Conservation (phyloP, 2,888 invertebrate species). For the Philereme transversata region DNA sequence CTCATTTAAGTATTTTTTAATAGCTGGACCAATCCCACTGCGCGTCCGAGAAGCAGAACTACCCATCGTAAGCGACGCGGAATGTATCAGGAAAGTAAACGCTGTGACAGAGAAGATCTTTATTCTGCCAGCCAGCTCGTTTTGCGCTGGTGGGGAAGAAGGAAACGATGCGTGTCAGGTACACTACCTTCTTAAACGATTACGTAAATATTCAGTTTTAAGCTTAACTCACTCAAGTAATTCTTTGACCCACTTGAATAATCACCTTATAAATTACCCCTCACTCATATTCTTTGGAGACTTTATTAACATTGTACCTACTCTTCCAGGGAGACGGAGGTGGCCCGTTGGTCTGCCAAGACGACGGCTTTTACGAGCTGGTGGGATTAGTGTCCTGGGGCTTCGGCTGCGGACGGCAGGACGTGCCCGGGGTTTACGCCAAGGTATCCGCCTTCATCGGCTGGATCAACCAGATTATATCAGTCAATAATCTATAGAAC, state of each 20-base stretch:
- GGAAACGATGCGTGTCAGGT: constrained; percentile 97
- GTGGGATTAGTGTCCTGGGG: constrained; percentile 98
- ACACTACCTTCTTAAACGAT: constrained; percentile 49
- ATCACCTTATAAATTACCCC: too few species aligned
- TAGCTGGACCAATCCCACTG: constrained; percentile 95
- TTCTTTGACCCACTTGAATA: too few species aligned
- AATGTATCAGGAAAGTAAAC: constrained; percentile 96
- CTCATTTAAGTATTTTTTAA: constrained; percentile 4
- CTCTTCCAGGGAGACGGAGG: constrained; percentile 93
- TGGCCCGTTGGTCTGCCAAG: constrained; percentile 95
- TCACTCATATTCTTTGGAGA: too few species aligned
- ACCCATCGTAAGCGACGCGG: constrained; percentile 95
- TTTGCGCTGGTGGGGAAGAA: constrained; percentile 96
- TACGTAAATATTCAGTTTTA: too few species aligned
- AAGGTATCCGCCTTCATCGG: constrained; percentile 97
- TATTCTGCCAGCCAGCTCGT: constrained; percentile 95
- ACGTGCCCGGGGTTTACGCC: constrained; percentile 98
- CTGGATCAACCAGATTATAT: constrained; percentile 98
- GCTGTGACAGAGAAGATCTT: constrained; percentile 97
- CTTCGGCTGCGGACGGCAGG: constrained; percentile 95
- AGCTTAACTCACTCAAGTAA: too few species aligned
- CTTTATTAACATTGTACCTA: too few species aligned
- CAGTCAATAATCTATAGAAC: constrained; percentile 93
- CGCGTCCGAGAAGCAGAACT: constrained; percentile 95
- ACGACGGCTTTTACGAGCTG: constrained; percentile 95